phyloP scores from a whole-genome alignment of 2,888 invertebrate genomes.

The Sminthurides aquaticus region DNA sequence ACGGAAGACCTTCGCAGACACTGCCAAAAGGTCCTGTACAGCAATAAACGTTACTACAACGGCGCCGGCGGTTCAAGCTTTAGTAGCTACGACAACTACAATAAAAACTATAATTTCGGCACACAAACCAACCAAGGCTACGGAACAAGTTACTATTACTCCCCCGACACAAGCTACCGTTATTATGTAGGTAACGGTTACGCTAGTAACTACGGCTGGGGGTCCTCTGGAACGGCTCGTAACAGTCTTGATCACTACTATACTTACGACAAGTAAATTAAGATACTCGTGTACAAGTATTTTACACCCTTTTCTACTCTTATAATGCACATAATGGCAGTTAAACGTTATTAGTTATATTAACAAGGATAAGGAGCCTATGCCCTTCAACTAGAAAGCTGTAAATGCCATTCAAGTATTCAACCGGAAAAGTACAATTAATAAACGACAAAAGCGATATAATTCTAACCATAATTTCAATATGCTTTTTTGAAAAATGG shows the following conservation, averaged over 20 bases:
- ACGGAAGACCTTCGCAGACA: background rate
- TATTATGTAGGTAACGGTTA: background rate
- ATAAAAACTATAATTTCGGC: background rate
- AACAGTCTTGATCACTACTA: background rate
- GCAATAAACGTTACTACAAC: background rate
- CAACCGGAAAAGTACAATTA: no score
- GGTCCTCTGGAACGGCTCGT: background rate
- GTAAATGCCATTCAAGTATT: no score
- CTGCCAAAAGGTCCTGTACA: conserved; percentile 6
- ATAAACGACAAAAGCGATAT: no score
- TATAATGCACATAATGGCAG: no score
- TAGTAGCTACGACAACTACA: background rate
- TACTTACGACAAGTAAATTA: background rate
- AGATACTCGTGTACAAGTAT: no score
- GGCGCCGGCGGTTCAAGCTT: background rate
- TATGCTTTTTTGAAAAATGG: no score
- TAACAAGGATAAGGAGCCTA: no score
- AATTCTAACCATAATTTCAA: no score
- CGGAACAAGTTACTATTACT: background rate
- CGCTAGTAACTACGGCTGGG: background rate
- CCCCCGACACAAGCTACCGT: background rate
- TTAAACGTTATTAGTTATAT: no score
- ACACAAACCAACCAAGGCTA: background rate
- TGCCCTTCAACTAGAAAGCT: no score
- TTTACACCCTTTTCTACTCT: no score